Conservation (phyloP, 2,113 vertebrate species). For the Saguinus imperator region DNA sequence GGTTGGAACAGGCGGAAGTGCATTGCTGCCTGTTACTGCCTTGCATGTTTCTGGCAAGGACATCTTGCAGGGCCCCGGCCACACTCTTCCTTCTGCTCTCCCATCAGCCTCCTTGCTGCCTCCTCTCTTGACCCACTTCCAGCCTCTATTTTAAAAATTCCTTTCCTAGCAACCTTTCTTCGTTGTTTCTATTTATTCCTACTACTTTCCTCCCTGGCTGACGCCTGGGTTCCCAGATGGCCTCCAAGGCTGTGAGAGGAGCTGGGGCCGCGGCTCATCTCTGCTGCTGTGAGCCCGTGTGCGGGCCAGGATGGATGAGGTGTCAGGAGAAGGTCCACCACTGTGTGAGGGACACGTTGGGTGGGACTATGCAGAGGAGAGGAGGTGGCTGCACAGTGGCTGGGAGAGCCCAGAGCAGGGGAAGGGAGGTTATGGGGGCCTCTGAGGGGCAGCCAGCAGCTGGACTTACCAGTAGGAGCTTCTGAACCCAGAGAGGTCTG, state of each 20-base stretch:
- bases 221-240: not conserved
- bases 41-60: not conserved
- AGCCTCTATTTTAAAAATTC: not conserved
- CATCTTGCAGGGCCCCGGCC: no score
- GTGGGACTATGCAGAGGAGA: not conserved
- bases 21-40: not conserved
- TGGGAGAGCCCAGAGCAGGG: not conserved
- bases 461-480: not conserved
- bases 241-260: not conserved
- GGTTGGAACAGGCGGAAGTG: not conserved
- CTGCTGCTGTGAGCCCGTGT: not conserved
- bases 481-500: not conserved
- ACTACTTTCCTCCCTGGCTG: not conserved
- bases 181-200: not conserved
- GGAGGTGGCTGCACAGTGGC: not conserved
- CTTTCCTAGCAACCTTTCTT: not conserved
- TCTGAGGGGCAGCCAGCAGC: not conserved
- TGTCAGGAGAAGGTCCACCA: not conserved
- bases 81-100: not conserved
- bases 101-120: not conserved
- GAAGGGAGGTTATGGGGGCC: not conserved
- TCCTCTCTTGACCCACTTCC: not conserved
- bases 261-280: not conserved
- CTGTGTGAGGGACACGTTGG: not conserved
- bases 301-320: not conserved